Evolutionary conservation across 2,797 vertebrate species (phyloP), one percentile per base, ranked within the genome.

Genomic region (Apodemus agrarius): DNA sequence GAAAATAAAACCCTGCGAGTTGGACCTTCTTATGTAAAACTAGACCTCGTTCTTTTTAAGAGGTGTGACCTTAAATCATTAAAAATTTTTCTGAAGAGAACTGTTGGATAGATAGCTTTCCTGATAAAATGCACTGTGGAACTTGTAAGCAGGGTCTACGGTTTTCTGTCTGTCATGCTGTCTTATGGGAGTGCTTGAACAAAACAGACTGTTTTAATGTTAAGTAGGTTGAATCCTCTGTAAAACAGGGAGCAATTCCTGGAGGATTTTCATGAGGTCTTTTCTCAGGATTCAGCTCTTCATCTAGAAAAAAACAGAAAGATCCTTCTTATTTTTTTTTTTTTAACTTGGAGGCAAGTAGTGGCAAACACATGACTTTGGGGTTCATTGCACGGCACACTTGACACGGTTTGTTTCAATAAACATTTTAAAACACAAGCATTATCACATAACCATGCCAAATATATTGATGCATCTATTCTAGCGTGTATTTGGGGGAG

Each of bases 41-140:
- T 95, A 97, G 97, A 97, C 97, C 97, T 98, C 96, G 82, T 96
- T 97, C 96, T 97, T 97, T 98, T 98, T 97, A 96, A 98, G 96
- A 97, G 96, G 93, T 97, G 94, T 96, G 95, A 97, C 96, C 97
- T 96, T 19, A 12, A 87, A 98, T 98, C 97, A 98, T 98, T 98
- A 97, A 97, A 97, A 93, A 57, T 97, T 96, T 96, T 97, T 97
- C 96, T 96, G 93, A 98, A 96, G 89, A 96, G 97, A 97, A 97
- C 96, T 97, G 95, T 95, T 93, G 90, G 91, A 97, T 92, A 97
- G 96, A 98, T 97, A 97, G 94, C 92, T 96, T 96, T 95, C 87
- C 95, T 90, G 96, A 97, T 98, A 97, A 97, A 98, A 96, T 97
- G 83, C 94, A 83, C 88, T 57, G 90, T 85, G n/a, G 81, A 92